Conservation (phyloP, 2,113 vertebrate species). For the Morone saxatilis region DNA sequence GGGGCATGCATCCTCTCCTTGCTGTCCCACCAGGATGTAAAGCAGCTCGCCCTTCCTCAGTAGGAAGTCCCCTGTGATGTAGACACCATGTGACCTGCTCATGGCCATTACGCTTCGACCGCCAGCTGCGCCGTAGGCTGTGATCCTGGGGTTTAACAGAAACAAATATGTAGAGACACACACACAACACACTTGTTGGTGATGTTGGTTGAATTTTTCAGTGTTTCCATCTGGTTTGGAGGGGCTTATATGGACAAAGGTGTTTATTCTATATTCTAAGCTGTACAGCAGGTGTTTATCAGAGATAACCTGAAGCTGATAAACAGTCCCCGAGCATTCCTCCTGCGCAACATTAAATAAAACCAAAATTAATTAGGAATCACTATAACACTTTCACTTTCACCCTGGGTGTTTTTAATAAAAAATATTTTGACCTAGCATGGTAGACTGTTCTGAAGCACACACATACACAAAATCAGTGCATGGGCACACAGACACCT, state of each 20-base stretch:
- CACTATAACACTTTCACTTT: constrained; percentile 13
- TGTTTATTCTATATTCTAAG: background rate
- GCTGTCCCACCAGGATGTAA: constrained; percentile 95
- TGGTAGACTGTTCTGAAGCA: background rate
- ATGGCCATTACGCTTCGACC: constrained; percentile 93
- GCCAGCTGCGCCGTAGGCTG: constrained; percentile 93
- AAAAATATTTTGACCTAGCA: constrained; percentile 25
- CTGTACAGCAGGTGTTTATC: background rate
- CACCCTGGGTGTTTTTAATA: constrained; percentile 19
- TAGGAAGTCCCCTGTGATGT: constrained; percentile 91
- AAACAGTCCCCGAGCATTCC: constrained; percentile 1
- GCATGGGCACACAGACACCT: constrained; percentile 12
- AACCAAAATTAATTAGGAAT: constrained; percentile 42
- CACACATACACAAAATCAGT: background rate
- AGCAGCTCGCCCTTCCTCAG: constrained; percentile 91
- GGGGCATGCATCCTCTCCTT: constrained; percentile 96
- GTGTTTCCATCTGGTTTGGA: constrained; percentile 7
- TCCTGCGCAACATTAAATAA: constrained; percentile 17
- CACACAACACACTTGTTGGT: background rate
- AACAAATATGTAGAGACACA: background rate
- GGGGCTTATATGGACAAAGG: background rate
- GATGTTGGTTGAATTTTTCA: background rate
- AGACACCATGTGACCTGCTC: constrained; percentile 91
- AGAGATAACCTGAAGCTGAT: constrained; percentile 13
- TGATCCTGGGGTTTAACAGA: constrained; percentile 86